These are phyloP conservation scores for Mirounga angustirostris DNA, from an alignment of 2,113 vertebrate genomes.

Conservation along the genomic window DNA sequence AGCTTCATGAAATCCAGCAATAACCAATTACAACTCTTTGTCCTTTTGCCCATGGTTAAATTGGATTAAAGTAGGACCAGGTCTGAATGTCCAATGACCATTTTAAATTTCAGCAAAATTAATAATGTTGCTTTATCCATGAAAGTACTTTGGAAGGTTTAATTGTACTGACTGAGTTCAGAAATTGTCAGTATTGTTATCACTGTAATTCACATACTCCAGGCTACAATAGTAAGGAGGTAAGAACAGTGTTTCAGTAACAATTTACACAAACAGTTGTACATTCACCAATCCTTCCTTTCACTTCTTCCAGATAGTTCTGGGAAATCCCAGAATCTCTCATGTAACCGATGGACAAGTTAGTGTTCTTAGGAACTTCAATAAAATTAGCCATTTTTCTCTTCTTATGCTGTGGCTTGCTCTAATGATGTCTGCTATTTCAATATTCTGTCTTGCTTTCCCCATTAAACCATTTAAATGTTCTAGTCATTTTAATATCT, in stretches of 20 bases:
- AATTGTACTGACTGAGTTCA: conserved; percentile 23
- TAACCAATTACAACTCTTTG: conserved; percentile 43
- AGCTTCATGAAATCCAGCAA: conserved; percentile 49
- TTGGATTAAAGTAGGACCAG: conserved; percentile 50
- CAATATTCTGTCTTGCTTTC: not conserved
- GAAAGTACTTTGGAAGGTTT: conserved; percentile 46
- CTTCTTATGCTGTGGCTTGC: not conserved
- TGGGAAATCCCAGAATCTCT: not conserved
- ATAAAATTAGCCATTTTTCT: conserved; percentile 15
- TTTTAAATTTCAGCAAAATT: conserved; percentile 64
- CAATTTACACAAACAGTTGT: not conserved
- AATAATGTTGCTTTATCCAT: conserved; percentile 32
- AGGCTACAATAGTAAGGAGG: not conserved
- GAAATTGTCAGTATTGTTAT: conserved; percentile 37
- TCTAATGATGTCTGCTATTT: conserved; percentile 47
- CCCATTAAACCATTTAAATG: conserved; percentile 53
- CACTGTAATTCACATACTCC: conserved; percentile 14
- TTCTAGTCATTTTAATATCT: conserved; percentile 55
- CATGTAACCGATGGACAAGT: not conserved
- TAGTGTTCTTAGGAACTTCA: not conserved
- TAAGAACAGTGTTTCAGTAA: conserved; percentile 21
- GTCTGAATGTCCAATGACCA: conserved; percentile 59
- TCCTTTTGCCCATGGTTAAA: conserved; percentile 52
- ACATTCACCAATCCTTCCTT: not conserved
- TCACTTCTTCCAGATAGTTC: not conserved